Evolutionary conservation across 2,888 invertebrate species (phyloP), one percentile per base, ranked within the genome.

Genomic region (Apodemia mormo): DNA sequence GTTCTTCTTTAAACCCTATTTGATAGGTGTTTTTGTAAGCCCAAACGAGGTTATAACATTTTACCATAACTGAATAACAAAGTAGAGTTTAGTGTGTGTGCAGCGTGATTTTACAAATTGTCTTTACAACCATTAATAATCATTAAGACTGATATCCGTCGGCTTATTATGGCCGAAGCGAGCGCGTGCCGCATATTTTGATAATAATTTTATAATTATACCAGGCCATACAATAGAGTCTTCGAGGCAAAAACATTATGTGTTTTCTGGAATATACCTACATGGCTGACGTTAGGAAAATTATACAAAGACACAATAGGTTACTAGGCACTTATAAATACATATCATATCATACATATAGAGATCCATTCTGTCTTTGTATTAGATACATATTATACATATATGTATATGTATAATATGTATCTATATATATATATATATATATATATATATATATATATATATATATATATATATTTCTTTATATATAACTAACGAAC

Each of bases 201-300:
- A 86, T 87, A 86, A 88, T 87, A 85, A 88, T 87, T 87, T 86
- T 86, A 84, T 87, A 86, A 87, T 89, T 84, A 86, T 86, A 85
- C 81, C 83, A 81, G 78, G 77, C 77, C 76, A 77, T 78, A 88
- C 87, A 88, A 88, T 85, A 82, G 85, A 76, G 76, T 80, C 76
- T 77, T 77, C n/a, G 45, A 58, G 10, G 49, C 66, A 66, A 69
- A 69, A 69, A 69, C 65, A 56, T 68, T 65, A 54, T 65, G 56
- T 65, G 69, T 14, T 45, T 37, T 37, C 64, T 33, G 61, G 30
- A 40, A 49, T 49, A 29, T 22, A 22, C 22, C 22, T 61, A 64
- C 22, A 68, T 22, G n/a, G 54, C 7, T 54, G 22, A 54, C 54
- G 54, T 8, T 52, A 45, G 3, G 10, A 45, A 5, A 12, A 45